Evolutionary conservation across 37 sponge, comb jelly and placozoan genomes (phyloP), one percentile per base, ranked within the genome.

Genomic region (Ianthella basta): DNA sequence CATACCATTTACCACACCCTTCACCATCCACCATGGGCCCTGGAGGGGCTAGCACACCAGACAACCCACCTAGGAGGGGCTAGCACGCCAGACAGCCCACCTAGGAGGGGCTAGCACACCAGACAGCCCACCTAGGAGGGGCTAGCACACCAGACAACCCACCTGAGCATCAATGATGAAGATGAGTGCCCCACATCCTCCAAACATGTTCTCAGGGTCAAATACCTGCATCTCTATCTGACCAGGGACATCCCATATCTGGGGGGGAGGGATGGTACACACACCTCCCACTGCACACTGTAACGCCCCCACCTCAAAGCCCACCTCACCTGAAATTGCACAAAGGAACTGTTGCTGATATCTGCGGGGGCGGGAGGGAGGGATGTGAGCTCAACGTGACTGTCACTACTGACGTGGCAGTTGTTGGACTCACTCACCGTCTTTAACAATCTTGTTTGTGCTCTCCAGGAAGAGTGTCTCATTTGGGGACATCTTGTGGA

Each of bases 181-280:
- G 29, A 98, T 94, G 50, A 98, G 83, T 14, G 96, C 96, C 5
- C 92, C 89, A 82, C 92, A 89, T 0, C 91, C 88, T 5, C 87
- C 90, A 84, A 98, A 98, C 35, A 98, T 94, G 83, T 89, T 81
- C 80, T 98, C 99, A n/a, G 92, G 86, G 56, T 98, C 96, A 39
- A 91, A 89, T 0, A 91, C 69, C 59, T 94, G 91, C 63, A 95
- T 86, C 74, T 98, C 99, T 13, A 98, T 94, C 79, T 98, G 96
- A 35, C 99, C 99, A 24, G 99, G 99, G 37, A 98, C 94, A 73
- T 98, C 99, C 96, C 96, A 96, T 16, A 98, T 90, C 96, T 97
- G 83, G 21, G 69, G 82, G 30, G 40, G 18, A 69, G 13, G 39
- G 16, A 14, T 61, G 38, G 41, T n/a, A 15, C 18, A 24, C 19